Percentiles rank a stretch among this genome's conserved stretches.
Evolutionary conservation across 2,797 vertebrate genomes (phyloP).

Genomic region (Pseudomugil gertrudae): DNA sequence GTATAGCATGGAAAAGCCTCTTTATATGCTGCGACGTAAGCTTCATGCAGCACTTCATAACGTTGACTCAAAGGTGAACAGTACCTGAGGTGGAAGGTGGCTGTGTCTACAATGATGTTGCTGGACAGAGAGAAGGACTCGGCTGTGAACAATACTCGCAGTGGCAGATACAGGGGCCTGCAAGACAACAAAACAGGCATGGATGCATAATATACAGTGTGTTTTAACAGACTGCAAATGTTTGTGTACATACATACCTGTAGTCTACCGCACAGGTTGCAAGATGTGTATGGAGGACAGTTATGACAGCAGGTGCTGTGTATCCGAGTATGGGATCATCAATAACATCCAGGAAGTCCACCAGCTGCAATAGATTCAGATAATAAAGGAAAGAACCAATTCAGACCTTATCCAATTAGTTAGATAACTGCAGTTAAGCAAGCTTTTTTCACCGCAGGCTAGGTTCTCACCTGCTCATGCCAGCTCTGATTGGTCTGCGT

Average conservation of each 20-base stretch:
- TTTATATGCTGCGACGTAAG: not conserved
- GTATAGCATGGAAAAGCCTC: conserved; percentile 8
- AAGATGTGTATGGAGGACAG: conserved; percentile 90
- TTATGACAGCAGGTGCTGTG: conserved; percentile 89
- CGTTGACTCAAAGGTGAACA: not conserved
- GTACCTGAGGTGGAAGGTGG: conserved; percentile 94
- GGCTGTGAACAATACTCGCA: conserved; percentile 87
- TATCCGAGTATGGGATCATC: conserved; percentile 93
- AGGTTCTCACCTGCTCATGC: conserved; percentile 86
- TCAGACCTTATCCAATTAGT: not conserved
- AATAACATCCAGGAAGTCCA: conserved; percentile 91
- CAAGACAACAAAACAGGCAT: conserved; percentile 11
- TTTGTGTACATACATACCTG: conserved; percentile 75
- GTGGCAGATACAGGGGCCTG: conserved; percentile 91
- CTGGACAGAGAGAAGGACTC: conserved; percentile 94
- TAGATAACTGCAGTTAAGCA: no score
- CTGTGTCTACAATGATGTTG: conserved; percentile 93
- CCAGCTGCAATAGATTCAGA: conserved; percentile 76
- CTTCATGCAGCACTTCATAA: not conserved
- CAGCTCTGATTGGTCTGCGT: conserved; percentile 87
- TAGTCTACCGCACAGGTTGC: conserved; percentile 92
- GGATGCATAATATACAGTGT: not conserved
- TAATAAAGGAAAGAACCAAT: not conserved
- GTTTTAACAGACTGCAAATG: not conserved
- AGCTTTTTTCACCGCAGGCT: no score